These are phyloP conservation scores for Petroica traversi DNA, from an alignment of 2,113 vertebrate species.

Conservation along the genomic window DNA sequence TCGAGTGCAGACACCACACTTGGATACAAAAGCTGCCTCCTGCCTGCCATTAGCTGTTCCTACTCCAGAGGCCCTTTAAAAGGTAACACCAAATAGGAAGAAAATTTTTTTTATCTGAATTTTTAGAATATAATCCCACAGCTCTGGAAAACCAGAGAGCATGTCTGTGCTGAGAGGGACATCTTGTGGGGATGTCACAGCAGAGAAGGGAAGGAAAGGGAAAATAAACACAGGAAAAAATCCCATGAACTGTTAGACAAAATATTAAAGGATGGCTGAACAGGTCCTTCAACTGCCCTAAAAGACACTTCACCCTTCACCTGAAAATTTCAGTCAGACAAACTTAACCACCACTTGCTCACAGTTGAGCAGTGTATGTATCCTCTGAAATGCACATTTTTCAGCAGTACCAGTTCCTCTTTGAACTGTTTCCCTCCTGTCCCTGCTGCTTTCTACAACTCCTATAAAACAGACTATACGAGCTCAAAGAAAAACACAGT, in stretches of 20 bases:
- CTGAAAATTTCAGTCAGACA: neutral
- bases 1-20: neutral
- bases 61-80: neutral
- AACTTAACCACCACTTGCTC: neutral
- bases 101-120: neutral
- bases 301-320: neutral
- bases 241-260: neutral
- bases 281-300: neutral
- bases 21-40: neutral
- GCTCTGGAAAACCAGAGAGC: neutral
- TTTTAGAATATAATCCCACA: neutral
- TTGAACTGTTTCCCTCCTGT: neutral
- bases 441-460: neutral
- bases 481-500: neutral
- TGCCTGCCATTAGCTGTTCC: neutral
- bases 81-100: neutral
- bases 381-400: neutral
- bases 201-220: neutral
- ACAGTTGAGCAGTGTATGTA: rapidly evolving
- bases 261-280: neutral
- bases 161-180: slow-evolving; percentile 12
- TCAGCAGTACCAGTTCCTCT: neutral
- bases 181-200: slow-evolving; percentile 50
- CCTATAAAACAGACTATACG: neutral
- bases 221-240: neutral